These are phyloP conservation scores for Suillia variegata DNA, from an alignment of 2,888 invertebrate species.

Conservation along the genomic window DNA sequence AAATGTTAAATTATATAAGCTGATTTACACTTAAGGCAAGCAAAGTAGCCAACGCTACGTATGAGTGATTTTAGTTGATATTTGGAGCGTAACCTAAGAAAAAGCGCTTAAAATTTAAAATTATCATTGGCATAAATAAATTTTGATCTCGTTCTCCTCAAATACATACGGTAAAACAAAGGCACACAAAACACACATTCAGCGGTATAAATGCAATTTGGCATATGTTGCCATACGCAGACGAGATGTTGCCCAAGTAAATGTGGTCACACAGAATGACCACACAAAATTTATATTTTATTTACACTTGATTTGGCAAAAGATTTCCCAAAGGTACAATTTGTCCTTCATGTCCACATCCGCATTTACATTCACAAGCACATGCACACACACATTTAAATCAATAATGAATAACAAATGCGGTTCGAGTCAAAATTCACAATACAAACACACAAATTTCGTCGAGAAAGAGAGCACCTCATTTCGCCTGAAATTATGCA, in stretches of 20 bases:
- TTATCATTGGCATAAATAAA: too few relatives aligned
- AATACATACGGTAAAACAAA: background rate
- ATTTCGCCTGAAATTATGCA: background rate
- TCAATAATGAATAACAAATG: constrained; percentile 2
- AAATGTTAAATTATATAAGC: too few relatives aligned
- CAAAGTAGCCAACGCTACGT: too few relatives aligned
- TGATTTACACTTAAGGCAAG: too few relatives aligned
- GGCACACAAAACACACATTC: background rate
- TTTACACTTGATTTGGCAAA: background rate
- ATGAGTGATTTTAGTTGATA: too few relatives aligned
- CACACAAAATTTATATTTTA: too few relatives aligned
- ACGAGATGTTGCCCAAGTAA: background rate
- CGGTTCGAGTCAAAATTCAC: background rate
- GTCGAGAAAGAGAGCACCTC: too few relatives aligned
- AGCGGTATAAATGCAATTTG: background rate
- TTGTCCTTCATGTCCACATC: background rate
- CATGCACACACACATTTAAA: background rate
- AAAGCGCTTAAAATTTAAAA: background rate
- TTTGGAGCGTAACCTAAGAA: too few relatives aligned
- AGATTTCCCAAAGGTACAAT: constrained; percentile 3
- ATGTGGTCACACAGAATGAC: too few relatives aligned
- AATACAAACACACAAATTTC: background rate
- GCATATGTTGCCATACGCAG: background rate
- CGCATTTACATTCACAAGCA: too few relatives aligned
- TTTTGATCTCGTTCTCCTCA: too few relatives aligned